A percentile compares a stretch with the other conserved stretches of the same genome.
Conservation (phyloP, 2,888 invertebrate species). For the Digitonthophagus gazella region DNA sequence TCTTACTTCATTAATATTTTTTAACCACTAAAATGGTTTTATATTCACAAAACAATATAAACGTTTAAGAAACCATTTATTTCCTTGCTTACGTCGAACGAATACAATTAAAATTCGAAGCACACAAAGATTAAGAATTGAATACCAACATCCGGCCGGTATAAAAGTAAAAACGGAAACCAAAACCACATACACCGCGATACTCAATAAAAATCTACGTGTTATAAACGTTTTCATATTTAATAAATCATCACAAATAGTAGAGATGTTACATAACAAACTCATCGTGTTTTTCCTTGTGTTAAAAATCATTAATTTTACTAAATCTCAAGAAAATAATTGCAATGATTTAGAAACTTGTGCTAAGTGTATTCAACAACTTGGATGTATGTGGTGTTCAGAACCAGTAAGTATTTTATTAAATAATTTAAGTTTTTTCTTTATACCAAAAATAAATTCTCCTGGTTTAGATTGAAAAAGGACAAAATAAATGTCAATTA, state of each 20-base stretch:
- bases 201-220: background rate
- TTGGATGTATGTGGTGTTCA: conserved; percentile 54
- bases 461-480: background rate
- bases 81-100: too few relatives aligned
- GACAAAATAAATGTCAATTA: background rate
- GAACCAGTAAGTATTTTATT: conserved; percentile 34
- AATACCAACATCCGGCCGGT: background rate
- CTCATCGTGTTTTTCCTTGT: too few relatives aligned
- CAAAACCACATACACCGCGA: background rate
- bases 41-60: too few relatives aligned
- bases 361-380: conserved; percentile 50
- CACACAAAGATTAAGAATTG: background rate
- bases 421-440: background rate
- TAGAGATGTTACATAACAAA: background rate
- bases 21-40: too few relatives aligned
- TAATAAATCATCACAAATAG: too few relatives aligned
- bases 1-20: too few relatives aligned
- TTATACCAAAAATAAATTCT: background rate
- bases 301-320: too few relatives aligned
- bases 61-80: too few relatives aligned
- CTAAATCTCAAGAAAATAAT: conserved; percentile 15
- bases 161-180: background rate
- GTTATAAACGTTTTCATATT: background rate
- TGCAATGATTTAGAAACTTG: conserved; percentile 40
- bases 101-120: background rate